Percentiles rank a stretch among this genome's conserved stretches.
These are phyloP conservation scores for Amphilophus citrinellus DNA, from an alignment of 2,113 vertebrate genomes.

Conservation along the genomic window DNA sequence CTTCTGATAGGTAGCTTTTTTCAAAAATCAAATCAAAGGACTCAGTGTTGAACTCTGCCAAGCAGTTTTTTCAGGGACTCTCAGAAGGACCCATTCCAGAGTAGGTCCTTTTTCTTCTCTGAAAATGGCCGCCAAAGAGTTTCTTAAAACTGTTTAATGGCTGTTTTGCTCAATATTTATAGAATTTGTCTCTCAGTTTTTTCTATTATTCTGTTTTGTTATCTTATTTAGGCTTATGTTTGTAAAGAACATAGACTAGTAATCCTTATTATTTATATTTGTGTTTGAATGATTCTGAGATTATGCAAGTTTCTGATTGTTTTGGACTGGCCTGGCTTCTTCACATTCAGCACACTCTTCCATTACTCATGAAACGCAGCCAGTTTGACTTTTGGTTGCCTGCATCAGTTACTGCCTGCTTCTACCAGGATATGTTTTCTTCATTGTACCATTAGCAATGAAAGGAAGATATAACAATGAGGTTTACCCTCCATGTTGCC, in stretches of 20 bases:
- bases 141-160: not conserved
- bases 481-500: not conserved
- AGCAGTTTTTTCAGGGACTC: not conserved
- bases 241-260: not conserved
- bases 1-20: not conserved
- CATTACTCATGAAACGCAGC: not conserved
- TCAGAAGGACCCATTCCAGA: not conserved
- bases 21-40: not conserved
- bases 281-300: not conserved
- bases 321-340: not conserved
- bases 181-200: not conserved
- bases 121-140: not conserved
- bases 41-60: not conserved
- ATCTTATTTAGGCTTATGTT: not conserved
- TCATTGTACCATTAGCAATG: accelerated
- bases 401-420: not conserved
- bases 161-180: not conserved
- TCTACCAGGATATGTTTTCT: not conserved
- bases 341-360: not conserved
- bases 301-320: too few species aligned
- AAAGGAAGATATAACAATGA: not conserved
- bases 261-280: not conserved
- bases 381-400: not conserved
- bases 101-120: not conserved
- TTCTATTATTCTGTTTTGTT: not conserved